Evolutionary conservation across 1,140 invertebrate species (phyloP), one percentile per base, ranked within the genome.

Genomic region (Pseudachorutes palmiensis): DNA sequence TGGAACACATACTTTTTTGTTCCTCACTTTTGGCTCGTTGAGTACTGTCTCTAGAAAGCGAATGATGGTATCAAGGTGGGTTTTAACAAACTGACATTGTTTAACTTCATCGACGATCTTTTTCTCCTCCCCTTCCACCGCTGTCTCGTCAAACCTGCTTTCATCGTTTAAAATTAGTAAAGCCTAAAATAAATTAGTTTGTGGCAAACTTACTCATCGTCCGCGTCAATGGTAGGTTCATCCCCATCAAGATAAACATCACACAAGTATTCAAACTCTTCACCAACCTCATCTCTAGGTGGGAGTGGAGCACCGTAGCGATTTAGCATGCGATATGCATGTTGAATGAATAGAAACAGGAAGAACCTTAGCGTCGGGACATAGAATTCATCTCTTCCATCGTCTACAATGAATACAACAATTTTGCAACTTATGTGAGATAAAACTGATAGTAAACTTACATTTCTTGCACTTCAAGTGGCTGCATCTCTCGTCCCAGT

Each of bases 261-360:
- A n/a, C n/a, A n/a, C n/a, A n/a, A n/a, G n/a, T n/a, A n/a, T n/a
- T n/a, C n/a, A n/a, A n/a, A n/a, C n/a, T n/a, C n/a, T n/a, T n/a
- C n/a, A n/a, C n/a, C n/a, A n/a, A n/a, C 36, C 9, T 55, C 51
- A 5, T 16, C 51, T 22, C 9, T 9, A 19, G 51, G 12, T 55
- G 51, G 51, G 9, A 3, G 9, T 3, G 51, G 24, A 55, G 51
- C 9, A 9, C 51, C 51, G 24, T 16, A 26, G 3, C 24, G 9
- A 22, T 14, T 55, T 22, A 55, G 3, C 12, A 55, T 55, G 9
- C 51, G 51, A 22, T 55, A 55, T 3, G 12, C 12, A 26, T 55
- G 51, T 55, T 55, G 51, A 55, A 55, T 55, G 51, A 55, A 55
- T 5, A 55, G 51, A 26, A 55, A 55, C 3, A 55, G 51, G 9